These are phyloP conservation scores for Cheilosia soror DNA, from an alignment of 2,888 invertebrate genomes.

Conservation along the genomic window DNA sequence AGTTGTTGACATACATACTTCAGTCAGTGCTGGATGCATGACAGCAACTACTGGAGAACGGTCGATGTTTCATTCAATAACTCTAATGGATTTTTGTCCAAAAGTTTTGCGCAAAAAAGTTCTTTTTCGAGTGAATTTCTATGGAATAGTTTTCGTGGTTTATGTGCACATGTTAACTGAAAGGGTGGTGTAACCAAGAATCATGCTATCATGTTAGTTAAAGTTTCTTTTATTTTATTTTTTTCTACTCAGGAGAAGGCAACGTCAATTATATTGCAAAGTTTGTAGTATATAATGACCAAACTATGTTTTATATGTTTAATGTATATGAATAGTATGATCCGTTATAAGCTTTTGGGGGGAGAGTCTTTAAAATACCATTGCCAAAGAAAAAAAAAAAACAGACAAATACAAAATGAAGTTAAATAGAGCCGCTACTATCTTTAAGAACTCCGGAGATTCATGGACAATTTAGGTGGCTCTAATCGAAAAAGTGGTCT, in stretches of 20 bases:
- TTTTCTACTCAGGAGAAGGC: not conserved
- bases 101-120: slow-evolving; percentile 58
- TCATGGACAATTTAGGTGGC: no score
- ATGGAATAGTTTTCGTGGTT: slow-evolving; percentile 54
- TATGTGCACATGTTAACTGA: slow-evolving; percentile 51
- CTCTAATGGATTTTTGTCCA: slow-evolving; percentile 70
- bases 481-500: no score
- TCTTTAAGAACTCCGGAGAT: no score
- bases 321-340: not conserved
- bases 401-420: no score
- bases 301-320: not conserved
- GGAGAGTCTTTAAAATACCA: no score
- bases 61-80: slow-evolving; percentile 67
- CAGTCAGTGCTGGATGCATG: slow-evolving; percentile 45
- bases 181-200: slow-evolving; percentile 44
- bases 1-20: slow-evolving; percentile 52
- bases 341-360: no score
- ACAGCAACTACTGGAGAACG: slow-evolving; percentile 37
- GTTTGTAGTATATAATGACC: not conserved
- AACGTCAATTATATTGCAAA: not conserved
- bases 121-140: not conserved
- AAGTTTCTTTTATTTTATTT: not conserved
- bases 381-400: no score
- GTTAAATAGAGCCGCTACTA: no score
- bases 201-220: slow-evolving; percentile 52